Conservation (phyloP, 2,113 vertebrate genomes). For the Alligator mississippiensis region DNA sequence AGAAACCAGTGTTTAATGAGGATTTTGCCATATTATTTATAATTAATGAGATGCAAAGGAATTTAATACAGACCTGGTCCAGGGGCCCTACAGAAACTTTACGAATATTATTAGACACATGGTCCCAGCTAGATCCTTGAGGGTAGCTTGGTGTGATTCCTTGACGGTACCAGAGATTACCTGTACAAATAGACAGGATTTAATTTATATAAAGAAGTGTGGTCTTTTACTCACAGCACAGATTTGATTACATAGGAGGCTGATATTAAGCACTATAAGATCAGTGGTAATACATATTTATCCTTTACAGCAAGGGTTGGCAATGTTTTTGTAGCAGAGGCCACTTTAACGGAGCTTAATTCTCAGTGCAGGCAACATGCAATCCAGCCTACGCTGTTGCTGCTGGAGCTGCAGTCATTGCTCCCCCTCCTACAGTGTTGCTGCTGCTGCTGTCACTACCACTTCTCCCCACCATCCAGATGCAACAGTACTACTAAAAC, state of each 20-base stretch:
- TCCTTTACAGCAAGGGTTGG: neutral
- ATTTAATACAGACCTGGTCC: conserved; percentile 87
- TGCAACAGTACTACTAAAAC: no score
- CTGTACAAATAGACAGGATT: conserved; percentile 64
- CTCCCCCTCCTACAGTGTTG: no score
- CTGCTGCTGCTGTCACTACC: no score
- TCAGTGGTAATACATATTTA: neutral
- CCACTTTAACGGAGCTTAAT: no score
- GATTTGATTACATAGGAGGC: neutral
- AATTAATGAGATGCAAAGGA: neutral
- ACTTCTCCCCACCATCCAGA: no score
- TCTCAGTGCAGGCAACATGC: no score
- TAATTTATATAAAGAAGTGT: neutral
- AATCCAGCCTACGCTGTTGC: no score
- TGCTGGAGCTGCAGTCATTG: no score
- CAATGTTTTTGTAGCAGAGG: neutral
- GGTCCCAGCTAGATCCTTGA: conserved; percentile 93
- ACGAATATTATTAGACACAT: conserved; percentile 95
- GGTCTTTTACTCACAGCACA: neutral
- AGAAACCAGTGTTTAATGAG: neutral
- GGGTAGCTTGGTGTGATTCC: conserved; percentile 94
- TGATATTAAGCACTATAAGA: neutral
- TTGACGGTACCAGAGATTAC: conserved; percentile 92
- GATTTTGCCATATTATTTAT: neutral
- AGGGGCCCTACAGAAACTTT: conserved; percentile 92